These are phyloP conservation scores for Lepus timidus DNA, from an alignment of 2,113 vertebrate genomes.

Conservation along the genomic window DNA sequence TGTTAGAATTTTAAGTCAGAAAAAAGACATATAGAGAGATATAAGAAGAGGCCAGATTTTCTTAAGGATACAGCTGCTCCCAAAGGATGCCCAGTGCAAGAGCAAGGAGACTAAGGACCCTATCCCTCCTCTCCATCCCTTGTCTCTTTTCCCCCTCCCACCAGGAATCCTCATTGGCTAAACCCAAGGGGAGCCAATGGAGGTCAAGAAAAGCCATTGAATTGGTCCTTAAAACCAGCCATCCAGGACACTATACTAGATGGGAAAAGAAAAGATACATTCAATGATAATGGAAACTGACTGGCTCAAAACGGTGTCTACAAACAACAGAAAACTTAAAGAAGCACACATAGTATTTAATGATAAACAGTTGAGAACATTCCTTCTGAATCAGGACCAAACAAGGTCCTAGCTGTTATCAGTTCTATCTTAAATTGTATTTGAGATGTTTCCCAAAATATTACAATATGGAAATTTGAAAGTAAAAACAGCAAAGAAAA, in stretches of 20 bases:
- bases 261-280: neutral
- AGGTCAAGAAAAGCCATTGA: neutral
- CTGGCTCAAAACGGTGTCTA: neutral
- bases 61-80: neutral
- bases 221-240: too few species aligned
- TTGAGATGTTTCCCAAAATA: neutral
- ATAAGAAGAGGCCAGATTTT: neutral
- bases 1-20: constrained; percentile 11
- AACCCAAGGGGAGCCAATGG: neutral
- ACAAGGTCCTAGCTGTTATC: neutral
- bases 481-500: neutral
- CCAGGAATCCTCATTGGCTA: neutral
- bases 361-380: neutral
- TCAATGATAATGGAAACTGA: neutral
- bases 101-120: neutral
- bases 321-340: neutral
- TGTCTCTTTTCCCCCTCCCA: neutral
- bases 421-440: neutral
- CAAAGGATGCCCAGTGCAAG: neutral
- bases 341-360: neutral
- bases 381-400: constrained; percentile 31
- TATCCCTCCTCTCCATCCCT: neutral
- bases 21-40: neutral
- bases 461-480: constrained; percentile 30
- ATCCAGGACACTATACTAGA: rapidly evolving